phyloP scores from a whole-genome alignment of 2,113 vertebrate genomes.

The Albula goreensis region DNA sequence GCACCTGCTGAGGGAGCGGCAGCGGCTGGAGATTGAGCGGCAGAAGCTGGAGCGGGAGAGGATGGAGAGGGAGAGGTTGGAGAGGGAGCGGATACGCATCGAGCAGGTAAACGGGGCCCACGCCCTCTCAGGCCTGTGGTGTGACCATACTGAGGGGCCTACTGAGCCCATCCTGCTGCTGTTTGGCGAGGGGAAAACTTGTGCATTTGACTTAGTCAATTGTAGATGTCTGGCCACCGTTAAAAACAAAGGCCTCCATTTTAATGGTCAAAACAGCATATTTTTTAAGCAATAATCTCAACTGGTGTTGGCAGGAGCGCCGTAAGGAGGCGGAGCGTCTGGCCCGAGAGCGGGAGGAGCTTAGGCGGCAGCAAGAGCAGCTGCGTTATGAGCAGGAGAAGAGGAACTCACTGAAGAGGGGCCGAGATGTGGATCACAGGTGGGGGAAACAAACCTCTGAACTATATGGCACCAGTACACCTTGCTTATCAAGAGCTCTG shows the following conservation, averaged over 20 bases:
- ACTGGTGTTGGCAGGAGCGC: slow-evolving; percentile 74
- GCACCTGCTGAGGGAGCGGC: slow-evolving; percentile 88
- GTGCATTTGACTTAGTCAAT: too few species aligned
- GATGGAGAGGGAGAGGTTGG: slow-evolving; percentile 91
- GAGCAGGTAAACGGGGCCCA: slow-evolving; percentile 80
- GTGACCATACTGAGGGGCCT: too few species aligned
- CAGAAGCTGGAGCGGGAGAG: slow-evolving; percentile 95
- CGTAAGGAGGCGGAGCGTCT: slow-evolving; percentile 94
- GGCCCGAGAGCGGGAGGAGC: slow-evolving; percentile 88
- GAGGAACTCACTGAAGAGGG: slow-evolving; percentile 90
- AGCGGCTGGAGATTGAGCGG: slow-evolving; percentile 90
- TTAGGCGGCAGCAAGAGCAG: slow-evolving; percentile 92
- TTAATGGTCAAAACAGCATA: too few species aligned
- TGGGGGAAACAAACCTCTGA: slow-evolving; percentile 45
- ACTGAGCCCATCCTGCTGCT: too few species aligned
- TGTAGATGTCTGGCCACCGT: neutral
- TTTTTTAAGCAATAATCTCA: neutral
- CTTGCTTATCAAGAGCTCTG: too few species aligned
- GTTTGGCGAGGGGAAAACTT: too few species aligned
- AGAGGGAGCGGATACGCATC: slow-evolving; percentile 91
- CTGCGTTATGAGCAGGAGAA: slow-evolving; percentile 97
- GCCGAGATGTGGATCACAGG: slow-evolving; percentile 91
- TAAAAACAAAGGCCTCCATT: neutral
- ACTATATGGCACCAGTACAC: too few species aligned
- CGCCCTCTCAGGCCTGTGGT: too few species aligned